phyloP scores from a whole-genome alignment of 2,113 vertebrate genomes.

The Oophaga pumilio region DNA sequence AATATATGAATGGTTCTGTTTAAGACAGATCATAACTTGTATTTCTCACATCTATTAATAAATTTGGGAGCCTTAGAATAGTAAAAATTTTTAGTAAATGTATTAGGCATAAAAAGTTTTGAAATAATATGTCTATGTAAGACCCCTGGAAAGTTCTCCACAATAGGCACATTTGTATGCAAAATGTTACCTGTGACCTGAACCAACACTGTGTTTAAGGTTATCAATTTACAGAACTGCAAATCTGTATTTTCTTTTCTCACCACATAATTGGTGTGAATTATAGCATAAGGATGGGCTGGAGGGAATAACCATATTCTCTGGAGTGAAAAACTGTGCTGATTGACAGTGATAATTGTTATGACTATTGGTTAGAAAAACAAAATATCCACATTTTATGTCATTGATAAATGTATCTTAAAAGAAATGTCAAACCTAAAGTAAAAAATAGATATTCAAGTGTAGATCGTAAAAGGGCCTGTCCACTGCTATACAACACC shows the following conservation, averaged over 20 bases:
- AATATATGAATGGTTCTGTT: too few species aligned
- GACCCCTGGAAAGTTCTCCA: background rate
- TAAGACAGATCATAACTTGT: too few species aligned
- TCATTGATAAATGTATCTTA: background rate
- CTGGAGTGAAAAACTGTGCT: background rate
- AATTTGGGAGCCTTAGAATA: background rate
- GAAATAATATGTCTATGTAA: background rate
- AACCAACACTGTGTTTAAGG: background rate
- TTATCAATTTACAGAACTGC: background rate
- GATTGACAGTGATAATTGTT: constrained; percentile 12
- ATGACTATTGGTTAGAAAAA: background rate
- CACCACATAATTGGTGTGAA: background rate
- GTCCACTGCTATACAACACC: too few species aligned
- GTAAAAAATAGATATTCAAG: background rate
- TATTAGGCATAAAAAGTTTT: background rate
- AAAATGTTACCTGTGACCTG: background rate
- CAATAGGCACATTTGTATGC: background rate
- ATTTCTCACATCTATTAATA: too few species aligned
- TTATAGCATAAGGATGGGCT: background rate
- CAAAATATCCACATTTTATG: background rate
- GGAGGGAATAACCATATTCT: background rate
- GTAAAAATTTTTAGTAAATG: background rate
- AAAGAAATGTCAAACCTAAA: background rate
- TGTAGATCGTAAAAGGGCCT: background rate
- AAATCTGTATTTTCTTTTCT: background rate